Percentiles rank a stretch among this genome's conserved stretches.
phyloP scores from a whole-genome alignment of 2,113 vertebrate genomes.

The Chitala chitala region DNA sequence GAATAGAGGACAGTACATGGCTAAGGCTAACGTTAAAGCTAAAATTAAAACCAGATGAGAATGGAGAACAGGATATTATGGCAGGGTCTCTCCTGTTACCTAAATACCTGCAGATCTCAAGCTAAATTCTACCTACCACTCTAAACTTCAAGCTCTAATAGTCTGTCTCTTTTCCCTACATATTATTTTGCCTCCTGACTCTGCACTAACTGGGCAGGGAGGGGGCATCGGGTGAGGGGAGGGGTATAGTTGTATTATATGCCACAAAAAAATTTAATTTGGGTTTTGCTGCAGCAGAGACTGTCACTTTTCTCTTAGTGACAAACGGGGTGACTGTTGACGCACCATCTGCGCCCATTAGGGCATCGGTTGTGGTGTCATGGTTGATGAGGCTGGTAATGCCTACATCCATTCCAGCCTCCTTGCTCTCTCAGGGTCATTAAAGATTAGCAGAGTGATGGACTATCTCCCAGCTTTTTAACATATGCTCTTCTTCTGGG shows the following conservation, averaged over 20 bases:
- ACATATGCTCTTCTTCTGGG: slow-evolving; percentile 38
- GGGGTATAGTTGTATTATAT: background rate
- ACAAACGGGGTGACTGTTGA: slow-evolving; percentile 45
- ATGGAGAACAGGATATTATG: no score
- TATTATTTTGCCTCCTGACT: background rate
- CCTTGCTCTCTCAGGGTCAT: slow-evolving; percentile 48
- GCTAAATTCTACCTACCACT: no score
- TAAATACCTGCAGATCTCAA: no score
- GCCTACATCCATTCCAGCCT: slow-evolving; percentile 46
- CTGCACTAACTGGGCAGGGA: background rate
- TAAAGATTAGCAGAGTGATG: slow-evolving; percentile 58
- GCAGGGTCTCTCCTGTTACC: no score
- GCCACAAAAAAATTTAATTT: background rate
- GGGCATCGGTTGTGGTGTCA: slow-evolving; percentile 42
- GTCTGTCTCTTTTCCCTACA: background rate
- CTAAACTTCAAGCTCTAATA: no score
- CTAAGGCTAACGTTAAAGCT: no score
- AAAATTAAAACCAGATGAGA: no score
- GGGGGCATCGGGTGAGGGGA: no score
- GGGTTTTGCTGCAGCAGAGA: slow-evolving; percentile 8
- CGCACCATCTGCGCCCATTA: slow-evolving; percentile 57
- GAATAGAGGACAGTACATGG: no score
- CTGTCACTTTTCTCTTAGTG: slow-evolving; percentile 44
- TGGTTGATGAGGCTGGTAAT: slow-evolving; percentile 57
- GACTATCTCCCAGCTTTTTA: slow-evolving; percentile 47